Conservation (phyloP, 2,888 invertebrate genomes). For the Frankliniella fusca region DNA sequence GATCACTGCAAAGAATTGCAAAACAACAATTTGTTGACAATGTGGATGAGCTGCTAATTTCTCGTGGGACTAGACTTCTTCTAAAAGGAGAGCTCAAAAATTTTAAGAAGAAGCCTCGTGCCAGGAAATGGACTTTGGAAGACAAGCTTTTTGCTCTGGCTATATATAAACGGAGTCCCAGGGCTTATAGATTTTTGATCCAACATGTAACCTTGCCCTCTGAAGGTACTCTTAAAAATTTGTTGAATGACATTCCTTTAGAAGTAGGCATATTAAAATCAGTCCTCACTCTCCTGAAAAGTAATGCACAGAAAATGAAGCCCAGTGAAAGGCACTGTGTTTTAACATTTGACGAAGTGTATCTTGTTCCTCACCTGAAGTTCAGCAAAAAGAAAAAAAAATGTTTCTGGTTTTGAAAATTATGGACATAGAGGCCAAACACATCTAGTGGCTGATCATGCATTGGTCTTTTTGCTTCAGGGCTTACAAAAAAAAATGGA, state of each 20-base stretch:
- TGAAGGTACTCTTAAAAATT: slow-evolving; percentile 29
- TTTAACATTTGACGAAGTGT: slow-evolving; percentile 32
- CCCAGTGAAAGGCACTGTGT: slow-evolving; percentile 29
- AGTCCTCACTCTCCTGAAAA: not conserved
- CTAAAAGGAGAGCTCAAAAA: not conserved
- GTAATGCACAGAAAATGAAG: not conserved
- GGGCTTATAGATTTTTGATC: slow-evolving; percentile 29
- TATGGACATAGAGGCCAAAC: not conserved
- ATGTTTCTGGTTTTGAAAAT: not conserved
- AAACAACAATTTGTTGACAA: not conserved
- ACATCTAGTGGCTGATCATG: not conserved
- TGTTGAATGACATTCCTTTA: slow-evolving; percentile 28
- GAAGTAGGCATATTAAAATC: not conserved
- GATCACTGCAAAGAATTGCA: not conserved
- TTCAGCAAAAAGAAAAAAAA: not conserved
- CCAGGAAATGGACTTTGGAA: slow-evolving; percentile 29
- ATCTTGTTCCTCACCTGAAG: slow-evolving; percentile 18
- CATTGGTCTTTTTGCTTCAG: not conserved
- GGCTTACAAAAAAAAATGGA: not conserved
- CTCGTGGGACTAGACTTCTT: not conserved
- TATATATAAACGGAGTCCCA: slow-evolving; percentile 32
- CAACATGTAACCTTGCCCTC: slow-evolving; percentile 31
- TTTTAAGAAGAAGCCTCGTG: slow-evolving; percentile 6
- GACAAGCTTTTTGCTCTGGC: too few species aligned
- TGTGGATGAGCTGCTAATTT: not conserved